Evolutionary conservation across 2,888 invertebrate species (phyloP).

Genomic region (Fissipunctia ypsillon): DNA sequence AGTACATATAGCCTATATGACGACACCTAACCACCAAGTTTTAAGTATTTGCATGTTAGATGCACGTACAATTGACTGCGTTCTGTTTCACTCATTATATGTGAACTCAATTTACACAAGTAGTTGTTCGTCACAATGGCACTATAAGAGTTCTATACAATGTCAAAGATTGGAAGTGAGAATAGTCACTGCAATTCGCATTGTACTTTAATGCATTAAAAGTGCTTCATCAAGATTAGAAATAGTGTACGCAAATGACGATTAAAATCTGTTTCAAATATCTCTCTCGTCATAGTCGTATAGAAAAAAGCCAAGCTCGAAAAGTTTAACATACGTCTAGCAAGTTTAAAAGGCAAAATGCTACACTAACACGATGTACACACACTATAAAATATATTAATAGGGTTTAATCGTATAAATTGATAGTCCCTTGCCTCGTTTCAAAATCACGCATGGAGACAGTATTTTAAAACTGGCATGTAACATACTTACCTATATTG

Average conservation of each 20-base stretch:
- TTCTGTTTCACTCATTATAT: slow-evolving; percentile 76
- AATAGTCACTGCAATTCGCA: slow-evolving; percentile 60
- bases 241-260: slow-evolving; percentile 40
- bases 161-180: slow-evolving; percentile 60
- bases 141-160: slow-evolving; percentile 71
- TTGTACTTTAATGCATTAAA: slow-evolving; percentile 66
- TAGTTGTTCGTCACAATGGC: slow-evolving; percentile 84
- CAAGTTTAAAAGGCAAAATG: slow-evolving; percentile 69
- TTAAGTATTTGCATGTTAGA: slow-evolving; percentile 77
- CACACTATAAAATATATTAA: slow-evolving; percentile 63
- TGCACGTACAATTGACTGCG: slow-evolving; percentile 86
- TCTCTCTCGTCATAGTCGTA: slow-evolving; percentile 58
- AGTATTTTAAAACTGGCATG: slow-evolving; percentile 25
- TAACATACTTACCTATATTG: slow-evolving; percentile 33
- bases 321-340: slow-evolving; percentile 69
- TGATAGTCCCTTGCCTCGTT: slow-evolving; percentile 47
- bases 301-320: slow-evolving; percentile 78
- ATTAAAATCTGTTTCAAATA: slow-evolving; percentile 51
- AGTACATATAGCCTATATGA: slow-evolving; percentile 76
- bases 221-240: slow-evolving; percentile 45
- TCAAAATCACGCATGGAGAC: slow-evolving; percentile 12
- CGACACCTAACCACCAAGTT: slow-evolving; percentile 65
- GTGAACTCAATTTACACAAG: slow-evolving; percentile 76
- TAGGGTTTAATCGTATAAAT: slow-evolving; percentile 59
- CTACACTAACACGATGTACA: slow-evolving; percentile 63